Evolutionary conservation across 1,140 invertebrate species (phyloP).

Genomic region (Drosophila hydei): DNA sequence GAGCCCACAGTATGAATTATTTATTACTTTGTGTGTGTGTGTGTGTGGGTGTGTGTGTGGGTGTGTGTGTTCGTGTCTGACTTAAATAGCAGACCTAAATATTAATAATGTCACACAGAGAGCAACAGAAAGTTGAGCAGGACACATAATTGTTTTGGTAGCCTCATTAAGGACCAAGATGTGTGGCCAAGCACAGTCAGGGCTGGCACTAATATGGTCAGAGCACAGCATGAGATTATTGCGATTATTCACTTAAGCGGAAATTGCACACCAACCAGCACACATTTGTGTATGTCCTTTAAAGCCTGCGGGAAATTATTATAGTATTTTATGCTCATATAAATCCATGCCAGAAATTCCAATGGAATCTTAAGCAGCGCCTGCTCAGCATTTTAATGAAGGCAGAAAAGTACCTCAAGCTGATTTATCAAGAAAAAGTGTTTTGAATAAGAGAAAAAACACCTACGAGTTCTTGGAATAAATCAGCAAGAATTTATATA

Average conservation of each 20-base stretch:
- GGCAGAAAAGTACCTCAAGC: background rate
- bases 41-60: conserved; percentile 18
- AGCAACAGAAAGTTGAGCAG: conserved; percentile 5
- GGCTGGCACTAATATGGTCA: conserved; percentile 10
- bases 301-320: conserved; percentile 5
- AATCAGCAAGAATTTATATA: no score
- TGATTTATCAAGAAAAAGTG: background rate
- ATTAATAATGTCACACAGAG: conserved; percentile 45
- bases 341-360: background rate
- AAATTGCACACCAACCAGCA: conserved; percentile 21
- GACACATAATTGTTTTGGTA: conserved; percentile 49
- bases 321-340: conserved; percentile 1
- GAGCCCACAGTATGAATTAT: conserved; percentile 45
- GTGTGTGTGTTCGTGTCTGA: conserved; percentile 15
- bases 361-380: background rate
- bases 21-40: conserved; percentile 21
- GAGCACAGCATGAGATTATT: conserved; percentile 48
- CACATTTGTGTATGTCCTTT: conserved; percentile 5
- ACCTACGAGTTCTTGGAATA: no score
- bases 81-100: conserved; percentile 46
- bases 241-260: conserved; percentile 48
- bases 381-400: background rate
- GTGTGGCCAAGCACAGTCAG: conserved; percentile 30
- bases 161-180: conserved; percentile 43
- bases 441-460: no score